A percentile compares a stretch with the other conserved stretches of the same genome.
Evolutionary conservation across 2,797 vertebrate genomes (phyloP).

Genomic region (Pseudochromis fuscus): DNA sequence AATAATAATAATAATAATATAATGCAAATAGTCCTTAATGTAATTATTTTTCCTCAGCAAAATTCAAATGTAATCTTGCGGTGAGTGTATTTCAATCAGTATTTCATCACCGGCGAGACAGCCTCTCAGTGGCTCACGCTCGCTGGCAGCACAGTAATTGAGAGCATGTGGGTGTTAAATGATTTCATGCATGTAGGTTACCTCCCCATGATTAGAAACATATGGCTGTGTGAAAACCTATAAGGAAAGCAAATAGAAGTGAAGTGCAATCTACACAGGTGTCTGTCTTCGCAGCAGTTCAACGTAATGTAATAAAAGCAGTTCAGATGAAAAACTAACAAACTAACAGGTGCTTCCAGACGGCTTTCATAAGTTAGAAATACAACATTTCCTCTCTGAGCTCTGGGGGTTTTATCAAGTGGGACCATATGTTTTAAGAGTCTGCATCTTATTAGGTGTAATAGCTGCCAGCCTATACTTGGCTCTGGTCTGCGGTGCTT

Average conservation of each 20-base stretch:
- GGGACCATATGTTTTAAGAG: constrained; percentile 78
- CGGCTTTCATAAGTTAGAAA: constrained; percentile 69
- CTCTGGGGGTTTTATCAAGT: constrained; percentile 74
- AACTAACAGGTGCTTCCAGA: constrained; percentile 78
- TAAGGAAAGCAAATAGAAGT: constrained; percentile 57
- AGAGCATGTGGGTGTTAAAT: constrained; percentile 36
- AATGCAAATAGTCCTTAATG: too few relatives aligned
- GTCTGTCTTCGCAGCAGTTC: constrained; percentile 46
- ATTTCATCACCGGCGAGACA: constrained; percentile 1
- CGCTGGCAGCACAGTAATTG: neutral
- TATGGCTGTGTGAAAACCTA: constrained; percentile 38
- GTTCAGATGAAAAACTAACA: constrained; percentile 77
- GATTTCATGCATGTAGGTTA: constrained; percentile 40
- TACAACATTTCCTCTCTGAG: constrained; percentile 77
- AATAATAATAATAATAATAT: too few relatives aligned
- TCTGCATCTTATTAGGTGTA: constrained; percentile 80
- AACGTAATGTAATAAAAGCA: constrained; percentile 68
- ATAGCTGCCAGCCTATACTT: constrained; percentile 72
- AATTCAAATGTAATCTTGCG: neutral
- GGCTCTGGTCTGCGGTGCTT: constrained; percentile 56
- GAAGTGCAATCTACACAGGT: constrained; percentile 53
- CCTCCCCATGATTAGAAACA: constrained; percentile 59
- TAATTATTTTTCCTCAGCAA: neutral
- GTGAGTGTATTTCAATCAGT: neutral
- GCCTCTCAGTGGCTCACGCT: constrained; percentile 2